Evolutionary conservation across 1,140 invertebrate species (phyloP).

Genomic region (Lasioglossum albipes): DNA sequence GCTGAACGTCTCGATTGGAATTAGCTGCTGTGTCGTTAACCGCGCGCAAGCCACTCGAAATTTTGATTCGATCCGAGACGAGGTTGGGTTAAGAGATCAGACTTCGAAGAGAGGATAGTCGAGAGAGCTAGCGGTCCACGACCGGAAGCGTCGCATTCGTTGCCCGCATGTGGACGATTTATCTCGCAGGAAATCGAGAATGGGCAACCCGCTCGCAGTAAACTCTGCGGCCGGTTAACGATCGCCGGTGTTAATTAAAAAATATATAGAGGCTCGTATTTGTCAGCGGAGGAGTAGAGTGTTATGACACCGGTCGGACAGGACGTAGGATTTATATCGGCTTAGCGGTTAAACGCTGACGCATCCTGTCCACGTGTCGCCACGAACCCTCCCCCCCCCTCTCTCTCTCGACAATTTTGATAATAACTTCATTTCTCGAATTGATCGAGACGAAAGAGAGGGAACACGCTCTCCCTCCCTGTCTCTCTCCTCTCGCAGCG

Average conservation of each 20-base stretch:
- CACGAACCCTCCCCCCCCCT: neutral
- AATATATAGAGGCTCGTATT: constrained; percentile 9
- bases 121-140: neutral
- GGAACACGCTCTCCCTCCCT: neutral
- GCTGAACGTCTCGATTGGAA: neutral
- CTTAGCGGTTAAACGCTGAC: neutral
- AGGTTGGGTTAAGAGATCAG: neutral
- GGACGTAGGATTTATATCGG: constrained; percentile 14
- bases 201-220: constrained; percentile 1
- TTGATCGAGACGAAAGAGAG: constrained; percentile 20
- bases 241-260: constrained; percentile 23
- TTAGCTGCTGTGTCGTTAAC: neutral
- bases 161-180: constrained; percentile 60
- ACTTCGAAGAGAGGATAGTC: too few species aligned
- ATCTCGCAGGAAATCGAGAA: constrained; percentile 52
- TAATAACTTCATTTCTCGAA: constrained; percentile 24
- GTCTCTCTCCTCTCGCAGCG: too few species aligned
- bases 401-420: neutral
- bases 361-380: neutral
- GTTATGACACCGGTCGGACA: constrained; percentile 4
- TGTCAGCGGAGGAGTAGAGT: neutral
- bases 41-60: neutral
- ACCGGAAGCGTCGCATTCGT: constrained; percentile 58
- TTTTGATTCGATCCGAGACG: constrained; percentile 8
- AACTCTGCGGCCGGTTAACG: neutral